Evolutionary conservation across 2,888 invertebrate genomes (phyloP), one percentile per base, ranked within the genome.

Genomic region (Pterostichus niger): DNA sequence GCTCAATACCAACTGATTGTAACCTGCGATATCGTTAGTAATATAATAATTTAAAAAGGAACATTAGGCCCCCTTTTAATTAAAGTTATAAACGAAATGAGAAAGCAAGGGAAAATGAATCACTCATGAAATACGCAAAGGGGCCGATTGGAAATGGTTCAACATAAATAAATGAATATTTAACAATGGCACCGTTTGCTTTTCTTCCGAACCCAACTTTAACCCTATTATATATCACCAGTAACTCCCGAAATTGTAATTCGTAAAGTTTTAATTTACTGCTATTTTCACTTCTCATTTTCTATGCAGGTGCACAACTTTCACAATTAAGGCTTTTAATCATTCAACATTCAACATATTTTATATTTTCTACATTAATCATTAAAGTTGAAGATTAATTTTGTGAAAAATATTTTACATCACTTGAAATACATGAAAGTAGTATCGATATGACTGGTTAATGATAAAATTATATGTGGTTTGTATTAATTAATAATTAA

Each of bases 121-220:
- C 9, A 56, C 80, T 49, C 24, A 77, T 79, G 59, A 61, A 79
- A 61, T 59, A 52, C 46, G 49, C 33, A 52, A 46, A 71, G 68
- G 17, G 44, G 17, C 9, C 17, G 44, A 44, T 44, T 44, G 68
- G 44, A 49, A 68, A 68, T n/a, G 49, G 61, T 46, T 11, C 35
- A 46, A 80, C 46, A 68, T 68, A 80, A 68, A 80, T 68, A 80
- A 80, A 80, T 80, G 64, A 68, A 80, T 68, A 80, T 80, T 80
- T 68, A 68, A 80, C 80, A 52, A 68, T 49, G 52, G 80, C 24
- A n/a, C 24, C 13, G 64, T 68, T 54, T 52, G 49, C 59, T 46
- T 79, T 61, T 40, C 52, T 56, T 46, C 24, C n/a, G 17, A 46
- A 49, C 31, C 33, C 40, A 15, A 46, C 15, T 24, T 52, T 35